A percentile compares a stretch with the other conserved stretches of the same genome.
These are phyloP conservation scores for Syngnathus acus DNA, from an alignment of 2,797 vertebrate species.

Conservation along the genomic window DNA sequence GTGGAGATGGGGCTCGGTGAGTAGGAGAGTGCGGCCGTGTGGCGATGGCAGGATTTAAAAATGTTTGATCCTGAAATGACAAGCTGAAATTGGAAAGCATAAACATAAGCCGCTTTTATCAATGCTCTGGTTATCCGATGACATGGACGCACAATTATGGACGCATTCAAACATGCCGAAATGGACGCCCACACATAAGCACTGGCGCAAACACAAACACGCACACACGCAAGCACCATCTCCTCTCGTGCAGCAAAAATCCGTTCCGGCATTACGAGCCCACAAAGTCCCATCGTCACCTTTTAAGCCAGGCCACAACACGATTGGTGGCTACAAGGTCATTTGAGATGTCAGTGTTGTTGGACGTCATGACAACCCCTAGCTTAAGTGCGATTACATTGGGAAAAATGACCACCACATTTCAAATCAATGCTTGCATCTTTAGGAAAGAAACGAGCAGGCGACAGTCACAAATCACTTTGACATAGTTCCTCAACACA, in stretches of 20 bases:
- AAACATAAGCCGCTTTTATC: constrained; percentile 38
- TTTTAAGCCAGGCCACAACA: constrained; percentile 45
- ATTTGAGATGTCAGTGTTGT: neutral
- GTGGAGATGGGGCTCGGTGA: constrained; percentile 84
- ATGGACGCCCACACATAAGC: neutral
- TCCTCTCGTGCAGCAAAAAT: neutral
- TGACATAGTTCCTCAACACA: neutral
- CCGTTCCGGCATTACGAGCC: constrained; percentile 3
- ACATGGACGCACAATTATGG: neutral
- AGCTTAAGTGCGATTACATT: neutral
- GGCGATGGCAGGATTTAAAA: constrained; percentile 24
- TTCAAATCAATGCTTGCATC: neutral
- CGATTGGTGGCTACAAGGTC: constrained; percentile 38
- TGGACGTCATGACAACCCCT: neutral
- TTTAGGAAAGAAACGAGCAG: constrained; percentile 72
- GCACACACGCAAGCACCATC: constrained; percentile 1
- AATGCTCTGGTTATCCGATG: constrained; percentile 27
- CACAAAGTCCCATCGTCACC: constrained; percentile 32
- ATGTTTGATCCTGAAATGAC: constrained; percentile 32
- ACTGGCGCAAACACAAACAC: neutral
- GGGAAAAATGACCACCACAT: neutral
- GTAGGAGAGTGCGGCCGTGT: constrained; percentile 21
- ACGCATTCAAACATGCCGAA: neutral
- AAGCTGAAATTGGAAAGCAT: constrained; percentile 29
- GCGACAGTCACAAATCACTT: constrained; percentile 42